Conservation (phyloP, 2,113 vertebrate genomes). For the Pachycephala philippinensis region DNA sequence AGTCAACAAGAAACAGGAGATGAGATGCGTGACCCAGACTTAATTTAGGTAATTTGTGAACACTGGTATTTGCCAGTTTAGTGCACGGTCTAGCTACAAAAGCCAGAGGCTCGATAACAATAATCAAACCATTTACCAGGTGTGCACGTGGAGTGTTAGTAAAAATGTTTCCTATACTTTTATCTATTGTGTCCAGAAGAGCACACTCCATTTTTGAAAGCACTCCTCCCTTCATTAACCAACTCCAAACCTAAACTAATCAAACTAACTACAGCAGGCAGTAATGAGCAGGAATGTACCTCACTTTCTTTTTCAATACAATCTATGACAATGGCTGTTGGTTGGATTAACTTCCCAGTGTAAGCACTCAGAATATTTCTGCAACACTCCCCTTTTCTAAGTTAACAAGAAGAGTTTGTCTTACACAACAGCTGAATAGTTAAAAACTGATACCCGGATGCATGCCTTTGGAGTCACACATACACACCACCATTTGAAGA, state of each 20-base stretch:
- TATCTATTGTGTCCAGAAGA: neutral
- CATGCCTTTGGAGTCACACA: neutral
- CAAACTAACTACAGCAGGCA: neutral
- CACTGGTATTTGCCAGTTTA: slow-evolving; percentile 21
- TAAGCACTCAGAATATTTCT: neutral
- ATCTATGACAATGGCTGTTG: neutral
- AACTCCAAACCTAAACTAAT: neutral
- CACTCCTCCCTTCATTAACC: neutral
- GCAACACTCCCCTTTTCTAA: neutral
- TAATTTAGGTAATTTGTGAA: slow-evolving; percentile 27
- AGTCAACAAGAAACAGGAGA: slow-evolving; percentile 53
- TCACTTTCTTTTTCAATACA: neutral
- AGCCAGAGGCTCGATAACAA: slow-evolving; percentile 7
- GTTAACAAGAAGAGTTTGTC: neutral
- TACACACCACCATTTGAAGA: neutral
- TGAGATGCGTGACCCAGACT: neutral
- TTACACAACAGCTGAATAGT: neutral
- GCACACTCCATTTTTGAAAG: neutral
- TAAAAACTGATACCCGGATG: neutral
- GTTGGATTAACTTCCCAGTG: neutral
- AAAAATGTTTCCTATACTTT: neutral
- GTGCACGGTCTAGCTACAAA: neutral
- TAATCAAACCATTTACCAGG: neutral
- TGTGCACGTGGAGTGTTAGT: neutral
- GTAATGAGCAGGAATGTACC: neutral